A percentile compares a stretch with the other conserved stretches of the same genome.
These are phyloP conservation scores for Neotragus pygmaeus DNA, from an alignment of 2,113 vertebrate genomes.

Conservation along the genomic window DNA sequence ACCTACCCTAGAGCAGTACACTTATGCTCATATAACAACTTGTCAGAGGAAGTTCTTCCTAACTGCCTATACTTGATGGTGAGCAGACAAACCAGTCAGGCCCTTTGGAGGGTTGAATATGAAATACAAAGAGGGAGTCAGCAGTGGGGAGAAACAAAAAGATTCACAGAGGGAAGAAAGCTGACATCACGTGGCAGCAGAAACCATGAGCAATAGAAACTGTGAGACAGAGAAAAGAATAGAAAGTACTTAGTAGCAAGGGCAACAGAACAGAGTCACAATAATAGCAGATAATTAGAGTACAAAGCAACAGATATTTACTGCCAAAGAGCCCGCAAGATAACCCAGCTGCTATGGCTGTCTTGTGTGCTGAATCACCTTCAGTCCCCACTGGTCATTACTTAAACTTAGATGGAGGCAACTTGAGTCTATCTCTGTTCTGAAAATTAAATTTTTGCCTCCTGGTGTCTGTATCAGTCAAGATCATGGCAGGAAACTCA, in stretches of 20 bases:
- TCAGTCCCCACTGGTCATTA: not conserved
- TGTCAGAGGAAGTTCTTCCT: not conserved
- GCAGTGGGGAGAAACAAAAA: not conserved
- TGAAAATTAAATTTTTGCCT: conserved; percentile 43
- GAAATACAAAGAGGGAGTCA: not conserved
- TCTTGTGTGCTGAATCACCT: conserved; percentile 11
- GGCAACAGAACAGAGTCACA: not conserved
- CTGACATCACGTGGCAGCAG: not conserved
- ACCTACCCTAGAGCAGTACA: not conserved
- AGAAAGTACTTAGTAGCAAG: conserved; percentile 1
- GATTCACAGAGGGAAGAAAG: not conserved
- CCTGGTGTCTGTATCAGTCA: not conserved
- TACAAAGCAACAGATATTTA: not conserved
- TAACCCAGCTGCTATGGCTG: not conserved
- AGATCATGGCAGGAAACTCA: conserved; percentile 33
- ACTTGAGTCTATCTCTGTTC: not conserved
- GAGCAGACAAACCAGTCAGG: not conserved
- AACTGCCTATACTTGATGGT: not conserved
- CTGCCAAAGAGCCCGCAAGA: not conserved
- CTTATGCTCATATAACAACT: not conserved
- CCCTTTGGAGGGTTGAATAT: not conserved
- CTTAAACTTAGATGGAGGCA: not conserved
- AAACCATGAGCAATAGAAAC: conserved; percentile 2
- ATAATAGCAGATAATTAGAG: conserved; percentile 20
- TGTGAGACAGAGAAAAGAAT: conserved; percentile 6